Base-by-base conservation (phyloP, 2,113 vertebrate species). In the Brienomyrus longianalis region DNA sequence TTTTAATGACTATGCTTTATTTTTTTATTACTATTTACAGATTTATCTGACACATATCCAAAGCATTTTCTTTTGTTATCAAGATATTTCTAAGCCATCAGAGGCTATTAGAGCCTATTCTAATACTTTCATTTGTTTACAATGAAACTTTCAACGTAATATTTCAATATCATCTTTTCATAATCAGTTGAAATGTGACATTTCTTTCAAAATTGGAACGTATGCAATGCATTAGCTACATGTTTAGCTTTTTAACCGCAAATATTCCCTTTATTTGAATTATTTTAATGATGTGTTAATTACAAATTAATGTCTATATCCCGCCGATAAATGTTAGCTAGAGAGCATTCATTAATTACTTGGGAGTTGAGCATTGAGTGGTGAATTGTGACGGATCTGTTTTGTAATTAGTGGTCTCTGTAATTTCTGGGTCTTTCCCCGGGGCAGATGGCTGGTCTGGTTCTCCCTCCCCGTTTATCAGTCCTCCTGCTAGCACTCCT, bases 401-500 rank as follows among this genome's bases (percentile, higher is more conserved):
- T 5, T 45, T 84, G 39, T 10, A 84, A 43, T 48, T 48, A 84
- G 15, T 11, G 6, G 13, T 90, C 3, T 66, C 19, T 66, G 13
- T 35, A 43, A n/a, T 45, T 2, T 90, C 21, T 88, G 56, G 87
- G 48, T 54, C 3, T 39, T 87, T 83, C 31, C 31, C 35, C 83
- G 91, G 17, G 56, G 2, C 95, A 93, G 92, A 95, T 96, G 95
- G 86, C 91, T 83, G 87, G 89, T 43, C 85, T 92, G 89, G 66
- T 56, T 6, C 11, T 86, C 54, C 54, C 91, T 27, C 77, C 90
- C 5, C 90, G 91, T 3, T 9, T 89, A 39, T 91, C 92, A 19
- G 54, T 93, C 83, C 90, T 94, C n/a, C 50, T 95, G 88, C 87
- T 95, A 45, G 92, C 93, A 62, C 89, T 95, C 88, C 89, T 95